These are phyloP conservation scores for Micoletzkya japonica DNA, from an alignment of 2,888 invertebrate genomes.

Conservation along the genomic window DNA sequence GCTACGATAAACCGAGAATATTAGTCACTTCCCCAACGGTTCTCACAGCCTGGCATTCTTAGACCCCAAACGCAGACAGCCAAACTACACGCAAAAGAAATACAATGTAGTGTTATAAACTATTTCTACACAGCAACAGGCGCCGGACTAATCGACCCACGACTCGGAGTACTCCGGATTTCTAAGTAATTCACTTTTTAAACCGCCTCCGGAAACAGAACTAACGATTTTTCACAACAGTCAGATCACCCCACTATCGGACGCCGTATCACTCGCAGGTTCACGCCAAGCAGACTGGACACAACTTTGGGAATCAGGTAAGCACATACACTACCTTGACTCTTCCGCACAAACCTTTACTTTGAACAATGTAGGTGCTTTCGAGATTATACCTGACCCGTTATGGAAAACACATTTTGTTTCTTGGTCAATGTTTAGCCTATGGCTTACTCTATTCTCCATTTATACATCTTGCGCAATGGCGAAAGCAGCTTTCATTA, in stretches of 20 bases:
- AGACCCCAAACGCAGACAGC: background rate
- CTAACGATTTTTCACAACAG: conserved; percentile 8
- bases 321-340: background rate
- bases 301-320: background rate
- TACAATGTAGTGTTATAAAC: background rate
- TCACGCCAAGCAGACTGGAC: background rate
- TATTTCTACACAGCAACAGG: background rate
- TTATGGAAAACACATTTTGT: background rate
- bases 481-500: background rate
- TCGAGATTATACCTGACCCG: background rate
- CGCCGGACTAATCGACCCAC: background rate
- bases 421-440: background rate
- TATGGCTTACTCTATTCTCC: background rate
- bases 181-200: background rate
- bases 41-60: background rate
- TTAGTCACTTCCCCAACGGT: background rate
- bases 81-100: background rate
- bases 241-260: conserved; percentile 3
- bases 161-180: background rate
- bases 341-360: background rate
- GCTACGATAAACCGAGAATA: conserved; percentile 2
- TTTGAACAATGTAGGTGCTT: background rate
- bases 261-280: background rate
- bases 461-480: background rate
- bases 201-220: background rate